phyloP scores from a whole-genome alignment of 2,888 invertebrate genomes.

The Pristionchus mayeri region DNA sequence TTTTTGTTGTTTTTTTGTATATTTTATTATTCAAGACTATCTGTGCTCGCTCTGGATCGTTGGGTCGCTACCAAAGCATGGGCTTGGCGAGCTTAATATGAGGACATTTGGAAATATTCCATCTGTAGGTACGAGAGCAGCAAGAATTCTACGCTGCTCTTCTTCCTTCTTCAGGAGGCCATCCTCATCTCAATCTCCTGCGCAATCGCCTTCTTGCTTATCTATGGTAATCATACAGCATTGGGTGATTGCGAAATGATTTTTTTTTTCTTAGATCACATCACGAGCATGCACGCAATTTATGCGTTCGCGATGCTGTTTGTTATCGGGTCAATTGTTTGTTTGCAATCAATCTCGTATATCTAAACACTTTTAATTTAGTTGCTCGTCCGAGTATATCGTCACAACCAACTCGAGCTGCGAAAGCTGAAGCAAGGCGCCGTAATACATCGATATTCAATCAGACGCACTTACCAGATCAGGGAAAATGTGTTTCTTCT shows the following conservation, averaged over 20 bases:
- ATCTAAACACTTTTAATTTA: neutral
- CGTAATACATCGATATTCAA: neutral
- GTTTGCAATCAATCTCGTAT: too few relatives aligned
- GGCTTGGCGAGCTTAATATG: neutral
- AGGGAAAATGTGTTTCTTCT: neutral
- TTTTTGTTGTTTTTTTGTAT: neutral
- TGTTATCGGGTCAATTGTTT: neutral
- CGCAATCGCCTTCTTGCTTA: neutral
- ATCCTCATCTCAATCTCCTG: neutral
- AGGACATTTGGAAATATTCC: neutral
- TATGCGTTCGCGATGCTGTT: neutral
- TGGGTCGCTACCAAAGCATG: neutral
- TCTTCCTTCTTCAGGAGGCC: constrained; percentile 2
- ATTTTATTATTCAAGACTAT: neutral
- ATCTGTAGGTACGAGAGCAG: constrained; percentile 7
- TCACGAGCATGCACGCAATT: neutral
- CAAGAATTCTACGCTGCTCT: neutral
- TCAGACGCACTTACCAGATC: constrained; percentile 21
- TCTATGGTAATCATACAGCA: neutral
- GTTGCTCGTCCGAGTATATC: neutral
- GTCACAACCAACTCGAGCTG: neutral
- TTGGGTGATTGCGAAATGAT: neutral
- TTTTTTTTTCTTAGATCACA: neutral
- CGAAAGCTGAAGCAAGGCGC: neutral
- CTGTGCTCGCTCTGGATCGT: neutral